Evolutionary conservation across 2,113 vertebrate species (phyloP).

Genomic region (Larimichthys crocea): DNA sequence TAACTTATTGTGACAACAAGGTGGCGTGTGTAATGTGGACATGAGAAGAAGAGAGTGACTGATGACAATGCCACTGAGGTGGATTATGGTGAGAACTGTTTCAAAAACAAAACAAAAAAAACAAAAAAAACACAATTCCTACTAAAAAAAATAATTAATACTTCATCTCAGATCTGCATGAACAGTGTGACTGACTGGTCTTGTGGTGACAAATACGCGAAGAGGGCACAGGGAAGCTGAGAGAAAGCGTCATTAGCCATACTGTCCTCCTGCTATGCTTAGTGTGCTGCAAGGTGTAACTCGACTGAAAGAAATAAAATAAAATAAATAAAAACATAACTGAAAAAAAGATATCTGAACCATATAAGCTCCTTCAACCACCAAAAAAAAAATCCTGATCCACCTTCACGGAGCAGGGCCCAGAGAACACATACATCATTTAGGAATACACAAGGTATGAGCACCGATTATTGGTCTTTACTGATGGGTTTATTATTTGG

Average conservation of each 20-base stretch:
- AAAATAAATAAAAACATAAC: background rate
- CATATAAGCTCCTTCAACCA: constrained; percentile 5
- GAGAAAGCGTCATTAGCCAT: constrained; percentile 10
- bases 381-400: background rate
- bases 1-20: constrained; percentile 11
- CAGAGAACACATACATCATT: constrained; percentile 9
- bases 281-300: constrained; percentile 13
- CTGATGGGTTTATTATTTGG: background rate
- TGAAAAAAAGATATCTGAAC: constrained; percentile 27
- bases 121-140: background rate
- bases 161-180: constrained; percentile 7
- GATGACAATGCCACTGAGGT: constrained; percentile 26
- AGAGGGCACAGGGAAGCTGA: constrained; percentile 2
- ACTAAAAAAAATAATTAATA: constrained; percentile 5
- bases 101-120: background rate
- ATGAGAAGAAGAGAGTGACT: constrained; percentile 47
- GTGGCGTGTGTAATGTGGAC: constrained; percentile 14
- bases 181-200: constrained; percentile 20
- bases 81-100: constrained; percentile 32
- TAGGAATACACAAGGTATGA: background rate
- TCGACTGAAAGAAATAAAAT: constrained; percentile 4
- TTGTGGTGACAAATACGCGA: constrained; percentile 15
- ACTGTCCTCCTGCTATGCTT: constrained; percentile 1
- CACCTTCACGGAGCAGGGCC: constrained; percentile 10
- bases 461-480: constrained; percentile 4